Evolutionary conservation across 2,797 vertebrate genomes (phyloP).

Genomic region (Ibycter americanus): DNA sequence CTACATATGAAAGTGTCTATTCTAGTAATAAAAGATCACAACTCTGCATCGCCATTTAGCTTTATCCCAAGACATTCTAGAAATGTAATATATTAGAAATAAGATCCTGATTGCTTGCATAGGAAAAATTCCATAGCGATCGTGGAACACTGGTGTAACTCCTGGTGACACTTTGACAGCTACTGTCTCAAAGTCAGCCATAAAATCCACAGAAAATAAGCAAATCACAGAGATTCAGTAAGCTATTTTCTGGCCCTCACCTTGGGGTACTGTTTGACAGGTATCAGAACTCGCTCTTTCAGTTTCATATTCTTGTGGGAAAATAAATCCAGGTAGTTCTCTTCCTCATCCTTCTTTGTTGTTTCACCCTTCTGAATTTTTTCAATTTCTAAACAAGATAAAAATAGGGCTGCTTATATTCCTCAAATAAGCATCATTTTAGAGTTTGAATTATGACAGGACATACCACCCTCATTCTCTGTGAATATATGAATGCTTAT

Average conservation of each 20-base stretch:
- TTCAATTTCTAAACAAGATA: constrained; percentile 87
- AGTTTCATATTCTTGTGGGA: constrained; percentile 93
- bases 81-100: neutral
- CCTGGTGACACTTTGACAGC: neutral
- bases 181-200: neutral
- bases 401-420: constrained; percentile 54
- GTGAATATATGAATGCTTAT: neutral
- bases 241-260: constrained; percentile 71
- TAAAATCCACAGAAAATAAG: neutral
- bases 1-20: neutral
- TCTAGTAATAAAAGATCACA: neutral
- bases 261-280: constrained; percentile 93
- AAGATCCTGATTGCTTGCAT: neutral
- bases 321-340: constrained; percentile 93
- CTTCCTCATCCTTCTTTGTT: constrained; percentile 90
- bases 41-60: neutral
- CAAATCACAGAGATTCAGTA: neutral
- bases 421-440: neutral
- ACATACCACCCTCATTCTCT: neutral
- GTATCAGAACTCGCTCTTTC: constrained; percentile 94
- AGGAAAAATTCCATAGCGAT: neutral
- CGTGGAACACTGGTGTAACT: neutral
- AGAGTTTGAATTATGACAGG: neutral
- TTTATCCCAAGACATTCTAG: neutral
- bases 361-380: constrained; percentile 93